Percentiles rank a stretch among this genome's conserved stretches.
These are phyloP conservation scores for Patagioenas fasciata DNA, from an alignment of 2,113 vertebrate genomes.

Conservation along the genomic window DNA sequence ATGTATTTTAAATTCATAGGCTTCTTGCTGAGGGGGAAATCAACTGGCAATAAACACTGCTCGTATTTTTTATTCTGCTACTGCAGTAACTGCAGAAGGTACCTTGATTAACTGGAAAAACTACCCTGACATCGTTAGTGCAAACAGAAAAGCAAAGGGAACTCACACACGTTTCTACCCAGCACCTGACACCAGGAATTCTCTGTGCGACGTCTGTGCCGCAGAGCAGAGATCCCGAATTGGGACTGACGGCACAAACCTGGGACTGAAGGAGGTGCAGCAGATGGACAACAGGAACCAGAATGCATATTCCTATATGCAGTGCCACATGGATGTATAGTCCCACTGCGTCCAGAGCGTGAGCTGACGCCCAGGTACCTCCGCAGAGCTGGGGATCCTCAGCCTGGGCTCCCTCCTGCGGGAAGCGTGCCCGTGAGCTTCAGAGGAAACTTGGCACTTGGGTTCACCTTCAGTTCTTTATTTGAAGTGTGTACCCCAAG, in stretches of 20 bases:
- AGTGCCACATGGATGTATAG: background rate
- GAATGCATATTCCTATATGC: background rate
- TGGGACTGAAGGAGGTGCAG: background rate
- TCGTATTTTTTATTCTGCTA: background rate
- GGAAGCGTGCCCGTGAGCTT: background rate
- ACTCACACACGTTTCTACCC: background rate
- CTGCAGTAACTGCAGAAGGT: background rate
- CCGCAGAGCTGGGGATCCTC: background rate
- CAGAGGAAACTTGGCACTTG: background rate
- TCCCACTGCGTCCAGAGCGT: accelerated
- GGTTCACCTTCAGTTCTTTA: background rate
- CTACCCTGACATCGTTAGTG: background rate
- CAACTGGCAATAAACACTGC: background rate
- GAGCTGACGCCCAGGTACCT: background rate
- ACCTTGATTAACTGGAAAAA: background rate
- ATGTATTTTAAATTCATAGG: slow-evolving; percentile 11
- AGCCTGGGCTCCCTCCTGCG: background rate
- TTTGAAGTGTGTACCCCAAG: background rate
- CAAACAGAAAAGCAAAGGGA: background rate
- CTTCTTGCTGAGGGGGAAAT: background rate
- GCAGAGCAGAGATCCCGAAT: background rate
- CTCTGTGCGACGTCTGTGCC: background rate
- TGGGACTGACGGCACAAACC: background rate
- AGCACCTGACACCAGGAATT: background rate
- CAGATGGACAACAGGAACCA: background rate